These are phyloP conservation scores for Arrhopalites spinosus DNA, from an alignment of 2,888 invertebrate genomes.

Conservation along the genomic window DNA sequence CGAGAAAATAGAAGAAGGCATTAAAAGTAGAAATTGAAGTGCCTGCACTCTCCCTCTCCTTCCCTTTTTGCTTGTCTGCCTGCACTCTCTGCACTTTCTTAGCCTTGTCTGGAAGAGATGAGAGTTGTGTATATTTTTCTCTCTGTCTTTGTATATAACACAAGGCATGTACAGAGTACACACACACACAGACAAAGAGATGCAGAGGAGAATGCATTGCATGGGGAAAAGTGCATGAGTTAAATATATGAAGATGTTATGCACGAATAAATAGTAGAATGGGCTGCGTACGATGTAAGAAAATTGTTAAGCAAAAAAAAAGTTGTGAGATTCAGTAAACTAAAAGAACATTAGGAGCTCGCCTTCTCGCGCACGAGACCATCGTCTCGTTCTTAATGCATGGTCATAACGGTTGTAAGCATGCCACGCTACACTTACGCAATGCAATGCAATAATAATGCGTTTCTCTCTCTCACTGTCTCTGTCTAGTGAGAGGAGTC, in stretches of 20 bases:
- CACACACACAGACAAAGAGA: background rate
- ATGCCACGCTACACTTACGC: background rate
- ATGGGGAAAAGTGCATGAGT: background rate
- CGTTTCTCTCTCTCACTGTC: too few species aligned
- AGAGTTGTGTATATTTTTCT: background rate
- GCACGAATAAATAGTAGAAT: constrained; percentile 11
- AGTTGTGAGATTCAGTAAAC: background rate
- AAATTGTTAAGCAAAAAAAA: background rate
- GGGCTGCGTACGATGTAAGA: too few species aligned
- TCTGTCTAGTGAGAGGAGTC: too few species aligned
- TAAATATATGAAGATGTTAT: constrained; percentile 6
- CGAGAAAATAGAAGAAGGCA: background rate
- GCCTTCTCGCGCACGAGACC: constrained; percentile 7
- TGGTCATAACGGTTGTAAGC: background rate
- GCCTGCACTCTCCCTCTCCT: background rate
- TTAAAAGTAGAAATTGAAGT: constrained; percentile 18
- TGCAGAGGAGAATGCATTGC: background rate
- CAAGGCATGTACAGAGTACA: background rate
- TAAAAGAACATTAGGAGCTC: background rate
- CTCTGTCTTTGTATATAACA: background rate
- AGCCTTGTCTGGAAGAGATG: background rate
- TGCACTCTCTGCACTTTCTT: constrained; percentile 14
- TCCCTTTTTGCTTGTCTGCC: background rate
- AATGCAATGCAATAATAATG: background rate
- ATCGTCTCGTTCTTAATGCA: background rate